A percentile compares a stretch with the other conserved stretches of the same genome.
Conservation (phyloP, 2,797 vertebrate genomes). For the Crypturellus tataupa region DNA sequence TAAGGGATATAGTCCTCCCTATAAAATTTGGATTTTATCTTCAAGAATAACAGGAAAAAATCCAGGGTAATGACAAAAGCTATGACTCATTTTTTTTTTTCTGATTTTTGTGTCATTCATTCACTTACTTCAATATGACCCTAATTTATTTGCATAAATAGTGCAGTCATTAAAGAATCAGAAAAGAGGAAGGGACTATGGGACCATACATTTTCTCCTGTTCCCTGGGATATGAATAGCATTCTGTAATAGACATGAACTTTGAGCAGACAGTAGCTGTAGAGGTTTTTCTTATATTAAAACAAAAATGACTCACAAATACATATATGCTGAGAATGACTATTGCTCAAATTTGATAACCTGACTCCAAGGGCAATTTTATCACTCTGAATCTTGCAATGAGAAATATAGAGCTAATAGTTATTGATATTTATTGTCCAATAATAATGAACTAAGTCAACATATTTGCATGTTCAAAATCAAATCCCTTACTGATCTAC, state of each 20-base stretch:
- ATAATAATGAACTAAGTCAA: background rate
- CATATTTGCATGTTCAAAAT: background rate
- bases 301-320: too few relatives aligned
- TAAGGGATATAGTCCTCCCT: background rate
- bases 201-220: background rate
- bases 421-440: background rate
- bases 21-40: background rate
- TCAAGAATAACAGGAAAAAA: background rate
- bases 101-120: background rate
- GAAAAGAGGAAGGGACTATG: background rate
- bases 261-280: background rate
- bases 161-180: slow-evolving; percentile 24
- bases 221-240: slow-evolving; percentile 59
- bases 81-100: slow-evolving; percentile 10
- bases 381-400: background rate
- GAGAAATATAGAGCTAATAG: background rate
- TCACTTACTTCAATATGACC: background rate
- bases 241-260: background rate
- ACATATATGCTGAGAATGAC: too few relatives aligned
- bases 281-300: background rate
- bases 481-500: background rate
- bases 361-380: background rate
- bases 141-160: background rate
- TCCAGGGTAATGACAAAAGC: background rate
- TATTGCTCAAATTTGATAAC: background rate